Conservation (phyloP, 2,113 vertebrate genomes). For the Mesocricetus auratus region DNA sequence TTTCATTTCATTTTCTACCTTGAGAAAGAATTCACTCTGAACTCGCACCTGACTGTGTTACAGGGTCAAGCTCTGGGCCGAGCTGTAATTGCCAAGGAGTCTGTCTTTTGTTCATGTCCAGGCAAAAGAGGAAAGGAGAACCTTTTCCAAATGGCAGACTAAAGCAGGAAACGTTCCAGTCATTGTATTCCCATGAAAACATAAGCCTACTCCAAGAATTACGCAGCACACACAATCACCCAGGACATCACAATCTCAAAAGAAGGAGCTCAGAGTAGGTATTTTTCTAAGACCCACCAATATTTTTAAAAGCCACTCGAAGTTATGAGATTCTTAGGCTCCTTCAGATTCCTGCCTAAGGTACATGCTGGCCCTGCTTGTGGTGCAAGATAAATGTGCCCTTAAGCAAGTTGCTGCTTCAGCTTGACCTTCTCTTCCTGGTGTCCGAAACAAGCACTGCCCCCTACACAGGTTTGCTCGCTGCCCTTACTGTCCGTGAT, state of each 20-base stretch:
- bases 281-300: slow-evolving; percentile 7
- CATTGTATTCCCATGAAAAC: slow-evolving; percentile 76
- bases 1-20: slow-evolving; percentile 71
- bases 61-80: background rate
- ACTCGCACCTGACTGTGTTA: background rate
- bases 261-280: slow-evolving; percentile 68
- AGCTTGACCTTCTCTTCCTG: background rate
- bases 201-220: slow-evolving; percentile 72
- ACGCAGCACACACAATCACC: background rate
- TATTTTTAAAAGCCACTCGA: background rate
- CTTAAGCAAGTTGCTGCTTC: background rate
- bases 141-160: slow-evolving; percentile 73
- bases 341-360: background rate
- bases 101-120: slow-evolving; percentile 75
- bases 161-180: slow-evolving; percentile 85
- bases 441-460: background rate
- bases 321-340: background rate
- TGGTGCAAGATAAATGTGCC: background rate
- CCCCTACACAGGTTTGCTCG: background rate
- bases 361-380: background rate
- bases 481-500: background rate
- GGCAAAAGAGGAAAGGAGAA: slow-evolving; percentile 83
- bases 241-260: slow-evolving; percentile 61
- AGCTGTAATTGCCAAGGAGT: slow-evolving; percentile 74
- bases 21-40: slow-evolving; percentile 61